These are phyloP conservation scores for Lepilemur ruficaudatus DNA, from an alignment of 2,797 vertebrate species.

Conservation along the genomic window DNA sequence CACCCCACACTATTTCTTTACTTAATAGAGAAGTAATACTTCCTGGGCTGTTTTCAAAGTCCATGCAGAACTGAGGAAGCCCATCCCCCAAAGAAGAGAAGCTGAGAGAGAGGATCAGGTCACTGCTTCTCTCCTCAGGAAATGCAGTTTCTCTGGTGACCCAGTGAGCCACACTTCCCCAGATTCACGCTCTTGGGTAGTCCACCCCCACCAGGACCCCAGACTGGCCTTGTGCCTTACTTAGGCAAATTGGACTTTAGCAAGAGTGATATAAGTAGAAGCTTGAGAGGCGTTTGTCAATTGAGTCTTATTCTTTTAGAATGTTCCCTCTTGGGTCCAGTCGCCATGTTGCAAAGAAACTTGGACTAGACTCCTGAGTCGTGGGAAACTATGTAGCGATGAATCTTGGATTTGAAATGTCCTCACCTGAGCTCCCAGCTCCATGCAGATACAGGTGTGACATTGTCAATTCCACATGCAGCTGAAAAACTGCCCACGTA, in stretches of 20 bases:
- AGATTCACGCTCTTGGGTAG: too few relatives aligned
- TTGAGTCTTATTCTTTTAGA: not conserved
- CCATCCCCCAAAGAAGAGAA: not conserved
- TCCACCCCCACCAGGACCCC: not conserved
- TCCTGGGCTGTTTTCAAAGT: not conserved
- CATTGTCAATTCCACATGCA: not conserved
- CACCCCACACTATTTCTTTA: not conserved
- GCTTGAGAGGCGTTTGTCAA: not conserved
- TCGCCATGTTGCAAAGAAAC: not conserved
- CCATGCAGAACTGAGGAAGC: accelerated
- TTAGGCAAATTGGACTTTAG: not conserved
- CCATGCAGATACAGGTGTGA: not conserved
- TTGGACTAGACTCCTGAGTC: too few relatives aligned
- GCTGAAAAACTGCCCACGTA: accelerated
- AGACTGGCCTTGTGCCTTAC: not conserved
- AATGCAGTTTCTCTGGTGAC: accelerated
- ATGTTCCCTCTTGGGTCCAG: not conserved
- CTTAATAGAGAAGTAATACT: not conserved
- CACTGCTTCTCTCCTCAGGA: too few relatives aligned
- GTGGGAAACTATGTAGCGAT: too few relatives aligned
- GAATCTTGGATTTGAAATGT: not conserved
- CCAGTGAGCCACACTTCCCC: not conserved
- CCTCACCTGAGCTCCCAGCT: not conserved
- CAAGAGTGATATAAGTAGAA: not conserved
- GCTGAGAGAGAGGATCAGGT: not conserved